Evolutionary conservation across 2,113 vertebrate species (phyloP), one percentile per base, ranked within the genome.

Genomic region (Antechinus flavipes): DNA sequence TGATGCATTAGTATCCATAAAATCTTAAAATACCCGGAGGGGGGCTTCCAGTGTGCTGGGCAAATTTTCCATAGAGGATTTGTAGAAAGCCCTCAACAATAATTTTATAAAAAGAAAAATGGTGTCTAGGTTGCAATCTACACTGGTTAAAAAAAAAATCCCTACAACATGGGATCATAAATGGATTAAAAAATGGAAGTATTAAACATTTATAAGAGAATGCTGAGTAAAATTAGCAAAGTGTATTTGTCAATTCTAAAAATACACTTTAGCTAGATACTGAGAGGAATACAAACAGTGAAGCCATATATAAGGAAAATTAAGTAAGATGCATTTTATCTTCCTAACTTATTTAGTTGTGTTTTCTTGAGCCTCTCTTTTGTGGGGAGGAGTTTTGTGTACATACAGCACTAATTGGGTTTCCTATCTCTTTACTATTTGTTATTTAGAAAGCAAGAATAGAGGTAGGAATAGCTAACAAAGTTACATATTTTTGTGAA

Each of bases 151-250:
- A 68, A 35, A 68, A n/a, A 8, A 35, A 68, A 35, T n/a, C 30
- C 4, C 61, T 68, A n/a, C 30, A 22, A 54, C 14, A 19, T 68
- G 61, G 30, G 11, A 68, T 68, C 30, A 61, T 61, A 68, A 35
- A 68, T 68, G 30, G 61, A 68, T 68, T n/a, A 2, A 42, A n/a
- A 84, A 84, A 84, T 84, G 35, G 35, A 84, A 42, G 35, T 42
- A 42, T 84, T 22, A 84, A 92, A 35, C 53, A 27, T 92, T 92
- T 50, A 61, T 91, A 92, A 94, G 53, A 56, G 27, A 54, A 61
- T 96, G 95, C 92, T 42, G 91, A 95, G 84, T 49, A 89, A 58
- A 94, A 91, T 35, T 27, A 91, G 89, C 9, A 35, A 84, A 84
- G 68, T 84, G 6, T n/a, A 76, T 76, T n/a, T 76, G 61, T 84